Percentiles rank a stretch among this genome's conserved stretches.
Conservation (phyloP, 2,797 vertebrate species). For the Falco columbarius region DNA sequence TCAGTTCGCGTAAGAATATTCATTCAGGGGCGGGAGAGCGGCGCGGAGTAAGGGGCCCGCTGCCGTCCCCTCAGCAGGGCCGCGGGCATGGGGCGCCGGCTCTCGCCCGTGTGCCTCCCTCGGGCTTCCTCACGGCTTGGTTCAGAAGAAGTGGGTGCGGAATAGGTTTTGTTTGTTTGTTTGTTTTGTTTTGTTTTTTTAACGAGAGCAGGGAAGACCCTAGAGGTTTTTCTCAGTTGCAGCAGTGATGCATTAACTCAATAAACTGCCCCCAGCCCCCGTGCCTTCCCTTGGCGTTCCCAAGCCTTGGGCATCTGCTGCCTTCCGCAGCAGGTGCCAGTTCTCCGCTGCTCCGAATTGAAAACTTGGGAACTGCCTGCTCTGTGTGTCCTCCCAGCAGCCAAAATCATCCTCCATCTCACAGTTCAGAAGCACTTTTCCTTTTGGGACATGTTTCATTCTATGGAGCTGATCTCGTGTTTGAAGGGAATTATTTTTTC, state of each 20-base stretch:
- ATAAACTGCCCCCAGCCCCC: neutral
- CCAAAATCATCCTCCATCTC: neutral
- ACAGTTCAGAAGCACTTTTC: neutral
- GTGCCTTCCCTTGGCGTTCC: neutral
- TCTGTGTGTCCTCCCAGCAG: neutral
- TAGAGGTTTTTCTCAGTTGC: neutral
- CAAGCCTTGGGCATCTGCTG: accelerated
- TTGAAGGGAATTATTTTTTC: neutral
- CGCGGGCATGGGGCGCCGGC: no score
- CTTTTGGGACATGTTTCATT: neutral
- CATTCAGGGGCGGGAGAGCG: no score
- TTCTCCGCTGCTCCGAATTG: neutral
- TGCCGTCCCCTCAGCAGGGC: neutral
- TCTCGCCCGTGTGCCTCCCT: neutral
- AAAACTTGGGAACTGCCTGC: neutral
- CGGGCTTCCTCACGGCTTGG: neutral
- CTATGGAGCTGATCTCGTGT: neutral
- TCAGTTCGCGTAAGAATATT: accelerated
- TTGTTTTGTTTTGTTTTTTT: neutral
- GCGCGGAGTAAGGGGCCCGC: no score
- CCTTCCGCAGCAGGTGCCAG: neutral
- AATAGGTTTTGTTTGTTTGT: no score
- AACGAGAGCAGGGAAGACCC: neutral
- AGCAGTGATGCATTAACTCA: accelerated
- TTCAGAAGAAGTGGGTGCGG: neutral